Evolutionary conservation across 1,140 invertebrate genomes (phyloP), one percentile per base, ranked within the genome.

Genomic region (Cydia pomonella): DNA sequence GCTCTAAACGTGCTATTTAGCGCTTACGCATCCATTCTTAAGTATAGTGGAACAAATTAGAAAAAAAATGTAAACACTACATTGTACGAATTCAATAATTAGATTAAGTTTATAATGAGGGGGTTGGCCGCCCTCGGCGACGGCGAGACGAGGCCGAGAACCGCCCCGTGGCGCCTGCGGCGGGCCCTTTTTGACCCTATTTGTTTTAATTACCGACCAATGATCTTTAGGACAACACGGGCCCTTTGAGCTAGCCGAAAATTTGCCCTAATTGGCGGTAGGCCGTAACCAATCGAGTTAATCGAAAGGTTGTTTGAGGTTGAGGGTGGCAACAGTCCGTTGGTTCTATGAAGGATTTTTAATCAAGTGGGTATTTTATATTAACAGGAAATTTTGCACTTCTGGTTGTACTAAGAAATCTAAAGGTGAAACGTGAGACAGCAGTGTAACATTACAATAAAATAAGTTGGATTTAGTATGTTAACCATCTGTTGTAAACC

Each of bases 31-130:
- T 90, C 85, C 84, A 87, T 79, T 84, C 85, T 85, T 91, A 93
- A 93, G 84, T 91, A 93, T 92, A 93, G 90, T 89, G 88, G 85
- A 79, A 80, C 73, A 87, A 88, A 91, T 92, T 86, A 91, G 87
- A 89, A 91, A 93, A 92, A 92, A 92, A 89, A 91, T 91, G 91
- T 93, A 93, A 93, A 91, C 90, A 93, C 83, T 91, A 93, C 90
- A 91, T 93, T 92, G 91, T 93, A 92, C 84, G 87, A 93, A 92
- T 93, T 93, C 87, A 90, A 93, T 93, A 93, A 93, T 92, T 92
- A 93, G 91, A 93, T 93, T 93, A 93, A 90, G 84, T 85, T 90
- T 86, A 87, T 93, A 93, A 93, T 93, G 85, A 87, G 87, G 82
- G 89, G 91, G 87, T 90, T 82, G 85, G 72, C 47, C 72, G 82